These are phyloP conservation scores for Parasteatoda lunata DNA, from an alignment of 2,888 invertebrate species.

Conservation along the genomic window DNA sequence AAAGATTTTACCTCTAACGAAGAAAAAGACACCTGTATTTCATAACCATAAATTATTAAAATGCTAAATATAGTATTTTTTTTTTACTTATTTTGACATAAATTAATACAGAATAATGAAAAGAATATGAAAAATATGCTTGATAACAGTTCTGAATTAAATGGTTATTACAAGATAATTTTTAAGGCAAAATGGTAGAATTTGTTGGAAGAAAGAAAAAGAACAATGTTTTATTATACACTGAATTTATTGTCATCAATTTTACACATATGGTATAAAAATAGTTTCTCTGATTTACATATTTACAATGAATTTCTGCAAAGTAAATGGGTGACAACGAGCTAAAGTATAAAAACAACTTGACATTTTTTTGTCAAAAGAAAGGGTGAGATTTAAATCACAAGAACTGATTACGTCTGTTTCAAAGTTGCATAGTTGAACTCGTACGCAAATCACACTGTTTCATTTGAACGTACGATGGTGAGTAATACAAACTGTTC, in stretches of 20 bases:
- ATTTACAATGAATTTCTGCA: constrained; percentile 40
- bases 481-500: neutral
- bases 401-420: constrained; percentile 4
- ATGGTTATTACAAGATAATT: too few species aligned
- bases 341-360: constrained; percentile 7
- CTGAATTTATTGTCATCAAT: constrained; percentile 64
- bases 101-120: too few species aligned
- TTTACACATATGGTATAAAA: constrained; percentile 65
- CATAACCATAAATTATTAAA: too few species aligned
- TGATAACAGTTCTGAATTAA: too few species aligned
- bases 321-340: constrained; percentile 14
- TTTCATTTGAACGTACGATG: constrained; percentile 4
- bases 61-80: too few species aligned
- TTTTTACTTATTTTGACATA: too few species aligned
- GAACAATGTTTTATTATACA: constrained; percentile 41
- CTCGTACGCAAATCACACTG: constrained; percentile 4
- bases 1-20: too few species aligned
- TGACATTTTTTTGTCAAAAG: neutral
- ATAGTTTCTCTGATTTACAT: constrained; percentile 64
- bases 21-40: too few species aligned
- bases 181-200: too few species aligned
- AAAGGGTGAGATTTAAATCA: neutral
- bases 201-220: neutral
- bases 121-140: too few species aligned
- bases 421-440: constrained; percentile 57